Evolutionary conservation across 2,113 vertebrate species (phyloP), one percentile per base, ranked within the genome.

Genomic region (Rhinoptilus africanus): DNA sequence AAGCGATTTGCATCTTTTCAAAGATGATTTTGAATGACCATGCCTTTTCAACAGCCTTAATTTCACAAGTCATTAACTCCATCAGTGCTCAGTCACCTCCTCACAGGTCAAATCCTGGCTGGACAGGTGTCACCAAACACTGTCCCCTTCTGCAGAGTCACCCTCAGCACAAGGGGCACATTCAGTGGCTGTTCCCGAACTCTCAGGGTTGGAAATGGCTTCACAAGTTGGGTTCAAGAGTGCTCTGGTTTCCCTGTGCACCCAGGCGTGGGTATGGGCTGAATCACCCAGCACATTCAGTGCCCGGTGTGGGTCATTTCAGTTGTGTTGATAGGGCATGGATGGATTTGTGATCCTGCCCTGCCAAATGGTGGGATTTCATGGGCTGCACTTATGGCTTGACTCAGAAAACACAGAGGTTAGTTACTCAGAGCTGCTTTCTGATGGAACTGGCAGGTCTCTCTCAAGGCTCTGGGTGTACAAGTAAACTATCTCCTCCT

Each of bases 221-320:
- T 84, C 48, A 56, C 16, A 22, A 35, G 56, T 4, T n/a, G 34
- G 45, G 34, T 51, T 37, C 19, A 30, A 50, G 51, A 28, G 23
- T 9, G 43, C 35, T 26, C 8, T 20, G 32, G 32, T 57, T 57
- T 57, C 32, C 57, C 43, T 21, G 34, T 11, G 51, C 19, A 6
- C 6, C 41, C 21, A 16, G n/a, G 69, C 24, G 22, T 21, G 39
- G 5, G 30, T 18, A 22, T 24, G 64, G 50, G 66, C 41, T 43
- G 73, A 63, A 23, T 35, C n/a, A 32, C 1, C 1, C 26, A 28
- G 35, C 64, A 27, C 35, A 21, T 32, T 50, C 19, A 4, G 57
- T 72, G 48, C 57, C 51, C 0, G 0, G 17, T 0, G 0, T 35
- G 53, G 39, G 41, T 54, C 21, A 23, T 34, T 59, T 51, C 59